Percentiles rank a stretch among this genome's conserved stretches.
Evolutionary conservation across 2,113 vertebrate species (phyloP).

Genomic region (Potamarius usumacintae): DNA sequence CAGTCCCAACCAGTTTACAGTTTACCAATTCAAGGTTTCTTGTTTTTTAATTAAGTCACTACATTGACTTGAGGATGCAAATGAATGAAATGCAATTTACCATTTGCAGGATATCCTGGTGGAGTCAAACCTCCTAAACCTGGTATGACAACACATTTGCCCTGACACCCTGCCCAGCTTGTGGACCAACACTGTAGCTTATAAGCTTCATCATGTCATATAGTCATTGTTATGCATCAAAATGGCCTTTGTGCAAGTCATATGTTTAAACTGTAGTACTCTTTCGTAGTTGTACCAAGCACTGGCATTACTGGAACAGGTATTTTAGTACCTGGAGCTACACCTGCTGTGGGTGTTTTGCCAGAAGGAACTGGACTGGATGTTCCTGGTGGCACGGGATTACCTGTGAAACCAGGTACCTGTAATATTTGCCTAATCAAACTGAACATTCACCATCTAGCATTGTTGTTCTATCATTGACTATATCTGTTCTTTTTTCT

Average conservation of each 20-base stretch:
- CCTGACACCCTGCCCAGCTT: neutral
- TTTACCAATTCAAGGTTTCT: neutral
- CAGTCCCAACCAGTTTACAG: neutral
- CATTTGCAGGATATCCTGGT: slow-evolving; percentile 44
- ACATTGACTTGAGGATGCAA: too few species aligned
- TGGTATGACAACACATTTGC: neutral
- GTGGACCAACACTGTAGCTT: neutral
- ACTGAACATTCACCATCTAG: neutral
- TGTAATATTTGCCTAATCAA: neutral
- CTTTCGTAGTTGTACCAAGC: slow-evolving; percentile 6
- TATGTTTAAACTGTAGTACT: neutral
- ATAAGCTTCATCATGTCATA: neutral
- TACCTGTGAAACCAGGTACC: slow-evolving; percentile 63
- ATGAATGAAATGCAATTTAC: neutral
- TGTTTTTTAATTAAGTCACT: neutral
- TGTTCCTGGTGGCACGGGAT: slow-evolving; percentile 62
- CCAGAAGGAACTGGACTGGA: slow-evolving; percentile 37
- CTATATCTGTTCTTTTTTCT: slow-evolving; percentile 11
- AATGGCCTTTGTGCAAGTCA: neutral
- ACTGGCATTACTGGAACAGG: slow-evolving; percentile 60
- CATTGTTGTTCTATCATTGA: neutral
- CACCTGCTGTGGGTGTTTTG: slow-evolving; percentile 50
- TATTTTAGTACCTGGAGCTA: slow-evolving; percentile 59
- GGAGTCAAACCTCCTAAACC: slow-evolving; percentile 52
- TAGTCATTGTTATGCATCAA: neutral